A percentile compares a stretch with the other conserved stretches of the same genome.
Conservation (phyloP, 2,888 invertebrate species). For the Danaus chrysippus region DNA sequence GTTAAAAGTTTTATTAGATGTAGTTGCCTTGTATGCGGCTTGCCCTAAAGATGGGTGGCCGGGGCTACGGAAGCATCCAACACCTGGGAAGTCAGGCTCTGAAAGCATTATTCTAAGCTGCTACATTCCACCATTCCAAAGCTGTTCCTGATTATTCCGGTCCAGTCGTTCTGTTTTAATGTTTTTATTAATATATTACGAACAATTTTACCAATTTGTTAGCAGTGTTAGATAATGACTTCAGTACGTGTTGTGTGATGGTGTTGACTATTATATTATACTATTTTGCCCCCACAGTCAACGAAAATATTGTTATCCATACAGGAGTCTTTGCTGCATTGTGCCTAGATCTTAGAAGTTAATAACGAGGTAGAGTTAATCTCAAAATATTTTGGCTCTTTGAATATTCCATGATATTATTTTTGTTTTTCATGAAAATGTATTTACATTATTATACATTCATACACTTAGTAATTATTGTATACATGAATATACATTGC, state of each 20-base stretch:
- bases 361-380: conserved; percentile 79
- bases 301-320: conserved; percentile 76
- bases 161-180: conserved; percentile 21
- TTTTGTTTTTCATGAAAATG: conserved; percentile 77
- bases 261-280: conserved; percentile 57
- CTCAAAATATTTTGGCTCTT: conserved; percentile 78
- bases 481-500: conserved; percentile 78
- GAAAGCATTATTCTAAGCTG: conserved; percentile 56
- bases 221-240: conserved; percentile 57
- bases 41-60: conserved; percentile 56
- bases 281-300: conserved; percentile 72
- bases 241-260: conserved; percentile 61
- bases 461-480: conserved; percentile 75
- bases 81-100: conserved; percentile 50
- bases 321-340: conserved; percentile 80
- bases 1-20: conserved; percentile 71
- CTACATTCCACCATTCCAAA: conserved; percentile 21
- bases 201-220: conserved; percentile 24
- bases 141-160: conserved; percentile 13
- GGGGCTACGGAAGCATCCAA: conserved; percentile 58
- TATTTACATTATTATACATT: conserved; percentile 77
- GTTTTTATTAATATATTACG: conserved; percentile 13
- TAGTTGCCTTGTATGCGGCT: conserved; percentile 70
- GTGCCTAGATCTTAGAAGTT: conserved; percentile 80
- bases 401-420: conserved; percentile 80